Conservation (phyloP, 2,113 vertebrate genomes). For the Nycticorax nycticorax region DNA sequence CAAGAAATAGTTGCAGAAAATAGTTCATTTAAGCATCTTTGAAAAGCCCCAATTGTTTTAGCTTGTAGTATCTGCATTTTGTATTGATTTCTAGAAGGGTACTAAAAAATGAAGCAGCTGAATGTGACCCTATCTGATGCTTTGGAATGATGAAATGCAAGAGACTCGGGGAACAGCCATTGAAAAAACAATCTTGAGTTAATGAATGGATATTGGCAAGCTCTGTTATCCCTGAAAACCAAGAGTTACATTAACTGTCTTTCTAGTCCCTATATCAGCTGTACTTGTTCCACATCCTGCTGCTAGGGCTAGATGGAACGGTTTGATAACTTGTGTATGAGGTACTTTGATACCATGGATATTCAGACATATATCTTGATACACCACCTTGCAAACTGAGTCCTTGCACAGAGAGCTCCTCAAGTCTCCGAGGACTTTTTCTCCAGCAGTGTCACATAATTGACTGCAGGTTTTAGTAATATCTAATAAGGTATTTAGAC, state of each 20-base stretch:
- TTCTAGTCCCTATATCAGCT: neutral
- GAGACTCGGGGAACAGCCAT: neutral
- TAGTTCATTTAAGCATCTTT: neutral
- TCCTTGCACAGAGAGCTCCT: neutral
- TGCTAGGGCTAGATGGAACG: neutral
- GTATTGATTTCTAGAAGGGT: neutral
- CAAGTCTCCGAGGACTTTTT: neutral
- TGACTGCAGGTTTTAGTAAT: neutral
- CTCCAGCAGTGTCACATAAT: neutral
- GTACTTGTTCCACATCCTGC: neutral
- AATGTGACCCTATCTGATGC: neutral
- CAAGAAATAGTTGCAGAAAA: neutral
- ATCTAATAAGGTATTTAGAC: neutral
- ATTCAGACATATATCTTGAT: neutral
- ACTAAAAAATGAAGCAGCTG: neutral
- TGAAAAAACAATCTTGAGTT: neutral
- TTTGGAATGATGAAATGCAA: neutral
- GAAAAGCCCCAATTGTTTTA: neutral
- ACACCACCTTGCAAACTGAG: neutral
- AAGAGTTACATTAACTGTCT: neutral
- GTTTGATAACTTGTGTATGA: neutral
- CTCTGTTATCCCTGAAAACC: neutral
- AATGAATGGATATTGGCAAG: neutral
- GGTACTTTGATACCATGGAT: neutral
- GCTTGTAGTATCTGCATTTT: neutral